phyloP scores from a whole-genome alignment of 1,140 invertebrate genomes.

The Hycleus phaleratus region DNA sequence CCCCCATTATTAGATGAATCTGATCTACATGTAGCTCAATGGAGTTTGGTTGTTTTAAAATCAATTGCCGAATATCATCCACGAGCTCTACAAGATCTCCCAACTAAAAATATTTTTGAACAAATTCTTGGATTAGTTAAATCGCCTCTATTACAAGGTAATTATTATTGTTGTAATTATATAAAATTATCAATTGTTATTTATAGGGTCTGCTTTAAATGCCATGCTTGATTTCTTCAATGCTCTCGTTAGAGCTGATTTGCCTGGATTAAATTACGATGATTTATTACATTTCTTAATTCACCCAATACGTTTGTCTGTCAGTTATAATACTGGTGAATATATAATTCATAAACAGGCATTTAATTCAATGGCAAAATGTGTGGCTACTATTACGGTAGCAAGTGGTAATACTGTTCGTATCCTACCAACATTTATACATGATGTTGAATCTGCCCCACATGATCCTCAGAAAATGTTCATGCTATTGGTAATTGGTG shows the following conservation, averaged over 20 bases:
- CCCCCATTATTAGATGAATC: slow-evolving; percentile 85
- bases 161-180: slow-evolving; percentile 5
- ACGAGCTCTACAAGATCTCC: slow-evolving; percentile 47
- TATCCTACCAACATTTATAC: slow-evolving; percentile 80
- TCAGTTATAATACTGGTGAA: neutral
- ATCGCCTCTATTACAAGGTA: slow-evolving; percentile 82
- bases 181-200: slow-evolving; percentile 17
- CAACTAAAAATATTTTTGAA: slow-evolving; percentile 60
- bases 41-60: slow-evolving; percentile 69
- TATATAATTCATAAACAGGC: slow-evolving; percentile 58
- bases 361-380: slow-evolving; percentile 89
- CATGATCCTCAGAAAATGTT: slow-evolving; percentile 84
- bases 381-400: slow-evolving; percentile 85
- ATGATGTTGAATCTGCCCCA: slow-evolving; percentile 66
- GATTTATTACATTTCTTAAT: slow-evolving; percentile 69
- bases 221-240: slow-evolving; percentile 89
- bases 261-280: slow-evolving; percentile 71
- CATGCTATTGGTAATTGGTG: slow-evolving; percentile 86
- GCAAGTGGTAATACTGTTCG: slow-evolving; percentile 61
- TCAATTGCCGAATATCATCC: slow-evolving; percentile 65
- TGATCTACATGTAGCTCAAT: slow-evolving; percentile 93
- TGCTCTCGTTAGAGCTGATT: slow-evolving; percentile 72
- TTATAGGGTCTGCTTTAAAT: slow-evolving; percentile 70
- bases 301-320: slow-evolving; percentile 22
- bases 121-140: slow-evolving; percentile 81